A percentile compares a stretch with the other conserved stretches of the same genome.
Evolutionary conservation across 1,140 invertebrate species (phyloP).

Genomic region (Cyphomyrmex costatus): DNA sequence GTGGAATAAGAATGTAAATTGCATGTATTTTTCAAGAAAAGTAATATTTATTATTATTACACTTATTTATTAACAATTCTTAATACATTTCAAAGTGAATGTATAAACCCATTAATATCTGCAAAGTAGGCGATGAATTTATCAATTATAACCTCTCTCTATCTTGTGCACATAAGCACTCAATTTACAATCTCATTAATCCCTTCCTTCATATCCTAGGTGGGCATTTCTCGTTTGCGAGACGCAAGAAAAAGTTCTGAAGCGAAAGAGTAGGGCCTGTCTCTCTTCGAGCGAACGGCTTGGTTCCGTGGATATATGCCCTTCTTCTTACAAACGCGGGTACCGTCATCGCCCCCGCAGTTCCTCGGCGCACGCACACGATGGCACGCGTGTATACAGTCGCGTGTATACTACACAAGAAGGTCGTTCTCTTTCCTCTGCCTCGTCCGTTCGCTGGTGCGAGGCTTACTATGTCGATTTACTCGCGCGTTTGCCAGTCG

Average conservation of each 20-base stretch:
- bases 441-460: constrained; percentile 45
- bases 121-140: not conserved
- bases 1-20: too few relatives aligned
- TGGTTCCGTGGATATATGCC: constrained; percentile 55
- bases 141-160: not conserved
- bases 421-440: constrained; percentile 82
- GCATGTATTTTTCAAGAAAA: not conserved
- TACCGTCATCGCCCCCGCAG: constrained; percentile 60
- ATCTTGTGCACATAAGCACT: not conserved
- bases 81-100: not conserved
- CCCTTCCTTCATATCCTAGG: not conserved
- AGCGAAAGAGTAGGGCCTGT: constrained; percentile 13
- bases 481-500: constrained; percentile 77
- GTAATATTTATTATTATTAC: not conserved
- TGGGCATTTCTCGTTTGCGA: constrained; percentile 2
- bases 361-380: constrained; percentile 20
- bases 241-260: constrained; percentile 18
- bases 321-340: constrained; percentile 10
- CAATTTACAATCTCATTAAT: not conserved
- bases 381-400: not conserved
- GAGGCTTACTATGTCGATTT: constrained; percentile 58
- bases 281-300: not conserved
- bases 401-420: constrained; percentile 70
- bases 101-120: not conserved
- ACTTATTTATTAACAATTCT: not conserved